These are phyloP conservation scores for Aphelenchoides fujianensis DNA, from an alignment of 1,140 invertebrate genomes.

Conservation along the genomic window DNA sequence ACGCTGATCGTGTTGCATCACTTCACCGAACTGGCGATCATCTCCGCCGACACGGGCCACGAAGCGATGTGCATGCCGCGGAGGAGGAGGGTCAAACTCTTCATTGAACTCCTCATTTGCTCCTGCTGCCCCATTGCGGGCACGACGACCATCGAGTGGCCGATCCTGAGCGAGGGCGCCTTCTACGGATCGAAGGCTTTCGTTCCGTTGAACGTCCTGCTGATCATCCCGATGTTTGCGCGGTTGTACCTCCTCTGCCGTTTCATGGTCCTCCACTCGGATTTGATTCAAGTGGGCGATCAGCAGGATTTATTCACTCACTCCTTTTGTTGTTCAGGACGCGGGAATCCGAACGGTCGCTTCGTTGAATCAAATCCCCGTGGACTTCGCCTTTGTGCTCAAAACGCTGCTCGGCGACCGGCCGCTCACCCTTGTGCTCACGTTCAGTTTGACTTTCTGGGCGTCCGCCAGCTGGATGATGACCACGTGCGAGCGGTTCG, in stretches of 20 bases:
- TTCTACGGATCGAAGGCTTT: conserved; percentile 17
- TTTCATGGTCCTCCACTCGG: conserved; percentile 96
- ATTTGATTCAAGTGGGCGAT: conserved; percentile 85
- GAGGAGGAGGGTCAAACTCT: conserved; percentile 42
- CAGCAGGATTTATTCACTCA: too few relatives aligned
- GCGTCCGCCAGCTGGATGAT: conserved; percentile 98
- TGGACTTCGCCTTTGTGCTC: conserved; percentile 97
- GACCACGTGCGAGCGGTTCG: conserved; percentile 94
- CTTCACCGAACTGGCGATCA: conserved; percentile 48
- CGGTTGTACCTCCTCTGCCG: conserved; percentile 96
- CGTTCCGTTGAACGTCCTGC: conserved; percentile 74
- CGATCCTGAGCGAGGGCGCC: conserved; percentile 27
- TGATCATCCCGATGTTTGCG: conserved; percentile 98
- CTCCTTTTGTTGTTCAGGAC: too few relatives aligned
- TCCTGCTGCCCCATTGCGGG: conserved; percentile 56
- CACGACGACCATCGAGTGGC: conserved; percentile 36
- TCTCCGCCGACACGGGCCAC: conserved; percentile 53
- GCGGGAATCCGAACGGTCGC: conserved; percentile 77
- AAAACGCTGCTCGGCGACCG: conserved; percentile 99
- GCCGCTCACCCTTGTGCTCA: conserved; percentile 91
- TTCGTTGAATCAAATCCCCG: conserved; percentile 97
- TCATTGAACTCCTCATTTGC: conserved; percentile 49
- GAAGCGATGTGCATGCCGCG: conserved; percentile 29
- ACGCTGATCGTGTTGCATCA: conserved; percentile 48
- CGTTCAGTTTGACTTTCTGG: conserved; percentile 95